Base-by-base conservation (phyloP, 1,140 invertebrate species). In the Nomia melanderi region DNA sequence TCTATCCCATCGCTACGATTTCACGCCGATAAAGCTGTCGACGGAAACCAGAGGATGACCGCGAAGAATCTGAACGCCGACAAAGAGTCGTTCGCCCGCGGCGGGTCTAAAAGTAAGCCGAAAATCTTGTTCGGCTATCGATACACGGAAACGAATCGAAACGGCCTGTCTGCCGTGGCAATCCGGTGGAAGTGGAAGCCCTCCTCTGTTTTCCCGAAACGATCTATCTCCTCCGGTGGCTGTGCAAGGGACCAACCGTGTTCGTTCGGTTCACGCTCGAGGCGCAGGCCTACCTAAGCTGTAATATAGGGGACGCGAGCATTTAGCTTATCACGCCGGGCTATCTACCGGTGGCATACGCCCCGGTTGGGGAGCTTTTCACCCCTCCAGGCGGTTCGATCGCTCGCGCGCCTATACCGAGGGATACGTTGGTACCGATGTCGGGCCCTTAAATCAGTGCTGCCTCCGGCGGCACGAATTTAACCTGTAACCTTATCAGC, bases 271-370 rank as follows among this genome's bases (percentile, higher is more conserved):
- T 82, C 75, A 74, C 76, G 81, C 80, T 77, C 41, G 25, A 63
- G 81, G 81, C 71, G 7, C 17, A 11, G 50, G 69, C 79, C 75
- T 60, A 66, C 62, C 56, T 64, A 67, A 66, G 50, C 82, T 62
- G 33, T 85, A 85, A 85, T 85, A 85, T 75, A 76, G 83, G 82
- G 82, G 79, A 71, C 63, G 71, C 71, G 75, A 81, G 79, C 83
- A 79, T 85, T 85, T 85, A 85, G 82, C 83, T 85, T 85, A 85
- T 85, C 83, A 50, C 79, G 75, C 25, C 62, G 65, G 62, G 60
- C 83, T 84, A 85, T 85, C 83, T 85, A 85, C 78, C 83, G 79
- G 82, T 85, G 82, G 83, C 83, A 85, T 85, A 85, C 82, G 83
- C 56, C 69, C 69, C 71, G 56, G 82, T 77, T 64, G 65, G 73